These are phyloP conservation scores for Erebia epiphron DNA, from an alignment of 2,888 invertebrate genomes.

Conservation along the genomic window DNA sequence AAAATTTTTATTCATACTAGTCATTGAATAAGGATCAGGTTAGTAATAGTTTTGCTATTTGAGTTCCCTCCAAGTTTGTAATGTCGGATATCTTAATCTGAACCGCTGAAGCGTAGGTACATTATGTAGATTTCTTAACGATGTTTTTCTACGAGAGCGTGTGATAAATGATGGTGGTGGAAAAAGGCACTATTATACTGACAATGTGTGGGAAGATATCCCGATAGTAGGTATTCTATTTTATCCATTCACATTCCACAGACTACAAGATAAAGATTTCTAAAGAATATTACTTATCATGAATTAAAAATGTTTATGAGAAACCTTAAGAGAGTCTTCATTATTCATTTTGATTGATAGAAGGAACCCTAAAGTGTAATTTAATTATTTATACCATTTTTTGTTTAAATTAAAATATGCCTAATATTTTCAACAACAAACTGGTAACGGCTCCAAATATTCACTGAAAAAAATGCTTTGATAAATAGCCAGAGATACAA, in stretches of 20 bases:
- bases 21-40: neutral
- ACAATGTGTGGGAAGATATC: slow-evolving; percentile 18
- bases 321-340: neutral
- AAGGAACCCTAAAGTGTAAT: neutral
- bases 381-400: neutral
- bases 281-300: neutral
- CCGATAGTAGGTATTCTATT: slow-evolving; percentile 4
- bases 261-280: neutral
- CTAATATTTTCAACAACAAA: no score
- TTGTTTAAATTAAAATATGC: neutral
- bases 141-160: slow-evolving; percentile 35
- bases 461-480: no score
- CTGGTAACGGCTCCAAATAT: no score
- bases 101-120: slow-evolving; percentile 23
- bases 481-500: no score
- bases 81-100: slow-evolving; percentile 26
- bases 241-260: neutral
- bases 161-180: slow-evolving; percentile 30
- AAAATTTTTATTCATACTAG: neutral
- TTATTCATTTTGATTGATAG: neutral
- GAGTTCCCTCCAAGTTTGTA: slow-evolving; percentile 7
- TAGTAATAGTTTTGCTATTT: slow-evolving; percentile 4
- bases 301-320: neutral
- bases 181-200: slow-evolving; percentile 22
- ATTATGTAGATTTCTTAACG: slow-evolving; percentile 37